phyloP scores from a whole-genome alignment of 2,797 vertebrate genomes.

The Leptoclinus maculatus region DNA sequence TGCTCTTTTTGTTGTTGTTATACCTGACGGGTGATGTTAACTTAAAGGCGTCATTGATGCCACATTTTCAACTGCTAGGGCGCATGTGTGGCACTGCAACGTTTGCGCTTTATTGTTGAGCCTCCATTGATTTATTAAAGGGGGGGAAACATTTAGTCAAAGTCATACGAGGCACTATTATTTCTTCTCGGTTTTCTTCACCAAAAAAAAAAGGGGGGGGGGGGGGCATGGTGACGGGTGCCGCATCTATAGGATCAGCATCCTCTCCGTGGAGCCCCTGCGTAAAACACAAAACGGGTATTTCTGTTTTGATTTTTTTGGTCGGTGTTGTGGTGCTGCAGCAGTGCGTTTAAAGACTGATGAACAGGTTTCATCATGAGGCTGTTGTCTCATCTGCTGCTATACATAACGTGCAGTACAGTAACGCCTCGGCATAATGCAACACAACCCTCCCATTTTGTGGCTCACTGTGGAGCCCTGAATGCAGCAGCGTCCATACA shows the following conservation, averaged over 20 bases:
- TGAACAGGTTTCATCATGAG: slow-evolving; percentile 23
- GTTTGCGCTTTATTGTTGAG: slow-evolving; percentile 43
- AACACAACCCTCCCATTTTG: slow-evolving; percentile 70
- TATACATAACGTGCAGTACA: slow-evolving; percentile 38
- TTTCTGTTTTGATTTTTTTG: not conserved
- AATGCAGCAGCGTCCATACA: slow-evolving; percentile 54
- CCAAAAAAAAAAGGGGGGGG: not conserved
- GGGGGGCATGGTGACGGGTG: slow-evolving; percentile 64
- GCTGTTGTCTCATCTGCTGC: slow-evolving; percentile 27
- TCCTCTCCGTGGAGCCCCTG: slow-evolving; percentile 64
- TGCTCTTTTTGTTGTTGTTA: not conserved
- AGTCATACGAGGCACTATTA: slow-evolving; percentile 20
- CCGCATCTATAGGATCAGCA: slow-evolving; percentile 61
- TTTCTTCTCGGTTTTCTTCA: slow-evolving; percentile 34
- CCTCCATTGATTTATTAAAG: slow-evolving; percentile 44
- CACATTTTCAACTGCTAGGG: slow-evolving; percentile 13
- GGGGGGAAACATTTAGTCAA: not conserved
- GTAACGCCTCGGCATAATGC: slow-evolving; percentile 59
- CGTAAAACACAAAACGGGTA: slow-evolving; percentile 63
- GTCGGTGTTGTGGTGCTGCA: slow-evolving; percentile 53
- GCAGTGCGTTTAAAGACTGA: slow-evolving; percentile 46
- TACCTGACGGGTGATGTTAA: slow-evolving; percentile 7
- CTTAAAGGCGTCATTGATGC: slow-evolving; percentile 44
- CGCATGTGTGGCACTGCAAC: slow-evolving; percentile 56
- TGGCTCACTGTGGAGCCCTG: slow-evolving; percentile 44